These are phyloP conservation scores for Pristiophorus japonicus DNA, from an alignment of 2,113 vertebrate species.

Conservation along the genomic window DNA sequence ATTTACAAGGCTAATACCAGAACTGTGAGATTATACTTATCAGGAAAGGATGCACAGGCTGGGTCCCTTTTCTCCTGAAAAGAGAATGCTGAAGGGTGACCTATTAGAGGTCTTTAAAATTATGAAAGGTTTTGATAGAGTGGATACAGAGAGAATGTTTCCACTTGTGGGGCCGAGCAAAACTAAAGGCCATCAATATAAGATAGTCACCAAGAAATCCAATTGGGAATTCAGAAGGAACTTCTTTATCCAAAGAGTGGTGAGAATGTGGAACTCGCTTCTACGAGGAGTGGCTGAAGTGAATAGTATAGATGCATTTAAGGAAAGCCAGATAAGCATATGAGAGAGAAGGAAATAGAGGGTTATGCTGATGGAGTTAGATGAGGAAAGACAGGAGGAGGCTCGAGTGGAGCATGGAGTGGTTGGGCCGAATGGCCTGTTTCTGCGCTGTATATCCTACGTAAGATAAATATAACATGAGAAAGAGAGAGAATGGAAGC, in stretches of 20 bases:
- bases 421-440: no score
- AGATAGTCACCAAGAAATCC: no score
- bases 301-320: neutral
- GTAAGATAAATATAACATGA: neutral
- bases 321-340: neutral
- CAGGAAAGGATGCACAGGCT: no score
- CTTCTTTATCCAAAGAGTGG: neutral
- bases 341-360: neutral
- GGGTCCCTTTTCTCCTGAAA: no score
- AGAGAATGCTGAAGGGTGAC: no score
- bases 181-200: neutral
- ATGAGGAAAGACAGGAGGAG: no score
- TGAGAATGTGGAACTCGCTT: neutral
- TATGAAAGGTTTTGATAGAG: neutral
- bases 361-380: neutral
- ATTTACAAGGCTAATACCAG: no score
- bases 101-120: neutral
- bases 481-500: neutral
- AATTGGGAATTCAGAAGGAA: neutral
- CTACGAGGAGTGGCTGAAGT: neutral
- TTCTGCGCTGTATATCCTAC: no score
- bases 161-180: neutral
- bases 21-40: no score
- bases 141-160: neutral
- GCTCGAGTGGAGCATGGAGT: no score